These are phyloP conservation scores for Amazona vittata DNA, from an alignment of 2,113 vertebrate species.

Conservation along the genomic window DNA sequence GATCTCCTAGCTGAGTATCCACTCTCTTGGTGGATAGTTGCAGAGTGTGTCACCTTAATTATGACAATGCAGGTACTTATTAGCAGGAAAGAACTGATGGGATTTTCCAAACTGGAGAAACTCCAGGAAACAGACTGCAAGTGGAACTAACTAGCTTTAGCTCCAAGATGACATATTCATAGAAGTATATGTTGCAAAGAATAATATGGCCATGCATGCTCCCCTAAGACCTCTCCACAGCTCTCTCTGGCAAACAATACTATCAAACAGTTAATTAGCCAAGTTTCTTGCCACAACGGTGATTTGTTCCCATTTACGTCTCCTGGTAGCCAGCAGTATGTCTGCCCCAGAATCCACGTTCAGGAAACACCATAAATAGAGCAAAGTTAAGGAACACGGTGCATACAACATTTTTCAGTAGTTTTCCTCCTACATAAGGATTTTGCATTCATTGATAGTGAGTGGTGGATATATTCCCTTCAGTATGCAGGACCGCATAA, in stretches of 20 bases:
- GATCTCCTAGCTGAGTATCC: not conserved
- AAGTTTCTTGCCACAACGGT: not conserved
- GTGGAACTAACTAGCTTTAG: conserved; percentile 32
- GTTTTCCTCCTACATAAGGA: not conserved
- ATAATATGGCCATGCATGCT: not conserved
- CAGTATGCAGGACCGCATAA: not conserved
- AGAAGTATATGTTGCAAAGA: not conserved
- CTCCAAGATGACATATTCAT: conserved; percentile 29
- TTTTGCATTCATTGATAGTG: not conserved
- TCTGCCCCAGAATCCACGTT: not conserved
- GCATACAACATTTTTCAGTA: not conserved
- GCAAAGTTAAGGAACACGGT: not conserved
- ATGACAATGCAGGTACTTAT: conserved; percentile 10
- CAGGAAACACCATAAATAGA: not conserved
- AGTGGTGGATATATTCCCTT: not conserved
- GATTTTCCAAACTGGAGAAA: conserved; percentile 24
- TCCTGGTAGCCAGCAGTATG: not conserved
- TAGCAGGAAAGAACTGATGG: conserved; percentile 36
- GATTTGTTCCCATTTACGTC: not conserved
- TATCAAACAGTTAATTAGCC: not conserved
- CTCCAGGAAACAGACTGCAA: not conserved
- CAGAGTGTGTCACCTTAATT: conserved; percentile 31
- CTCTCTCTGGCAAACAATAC: not conserved
- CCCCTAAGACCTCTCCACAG: not conserved
- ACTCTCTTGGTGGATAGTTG: not conserved